These are phyloP conservation scores for Furnarius figulus DNA, from an alignment of 2,113 vertebrate species.

Conservation along the genomic window DNA sequence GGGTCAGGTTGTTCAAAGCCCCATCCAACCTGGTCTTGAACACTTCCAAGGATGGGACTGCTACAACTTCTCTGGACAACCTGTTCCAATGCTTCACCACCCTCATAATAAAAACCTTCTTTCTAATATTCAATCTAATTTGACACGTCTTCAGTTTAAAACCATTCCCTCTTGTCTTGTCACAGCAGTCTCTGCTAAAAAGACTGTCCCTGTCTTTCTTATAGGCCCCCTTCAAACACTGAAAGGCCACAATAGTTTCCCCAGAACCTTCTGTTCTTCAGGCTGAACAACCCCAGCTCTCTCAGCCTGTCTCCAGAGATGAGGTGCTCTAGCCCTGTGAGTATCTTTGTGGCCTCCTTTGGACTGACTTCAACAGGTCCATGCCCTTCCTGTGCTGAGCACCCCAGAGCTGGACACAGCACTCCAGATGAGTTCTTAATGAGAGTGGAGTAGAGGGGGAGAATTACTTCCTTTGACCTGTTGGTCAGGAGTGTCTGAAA, in stretches of 20 bases:
- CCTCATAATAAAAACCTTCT: background rate
- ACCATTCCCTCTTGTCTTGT: background rate
- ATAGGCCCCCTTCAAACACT: background rate
- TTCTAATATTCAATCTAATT: background rate
- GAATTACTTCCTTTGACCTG: background rate
- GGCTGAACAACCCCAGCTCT: background rate
- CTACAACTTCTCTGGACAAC: background rate
- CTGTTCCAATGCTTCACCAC: background rate
- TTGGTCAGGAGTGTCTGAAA: background rate
- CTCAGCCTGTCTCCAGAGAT: background rate
- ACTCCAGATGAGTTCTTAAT: background rate
- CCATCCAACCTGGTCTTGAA: background rate
- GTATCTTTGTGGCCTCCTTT: background rate
- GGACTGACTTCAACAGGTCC: background rate
- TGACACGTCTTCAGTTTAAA: background rate
- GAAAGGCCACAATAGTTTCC: background rate
- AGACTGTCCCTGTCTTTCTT: background rate
- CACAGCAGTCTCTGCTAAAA: background rate
- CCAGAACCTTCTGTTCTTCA: background rate
- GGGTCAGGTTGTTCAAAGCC: background rate
- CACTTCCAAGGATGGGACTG: background rate
- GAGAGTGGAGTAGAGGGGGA: background rate
- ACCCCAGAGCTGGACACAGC: background rate
- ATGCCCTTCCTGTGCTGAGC: rapidly evolving
- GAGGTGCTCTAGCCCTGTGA: background rate